Evolutionary conservation across 1,140 invertebrate species (phyloP), one percentile per base, ranked within the genome.

Genomic region (Drosophila bocqueti): DNA sequence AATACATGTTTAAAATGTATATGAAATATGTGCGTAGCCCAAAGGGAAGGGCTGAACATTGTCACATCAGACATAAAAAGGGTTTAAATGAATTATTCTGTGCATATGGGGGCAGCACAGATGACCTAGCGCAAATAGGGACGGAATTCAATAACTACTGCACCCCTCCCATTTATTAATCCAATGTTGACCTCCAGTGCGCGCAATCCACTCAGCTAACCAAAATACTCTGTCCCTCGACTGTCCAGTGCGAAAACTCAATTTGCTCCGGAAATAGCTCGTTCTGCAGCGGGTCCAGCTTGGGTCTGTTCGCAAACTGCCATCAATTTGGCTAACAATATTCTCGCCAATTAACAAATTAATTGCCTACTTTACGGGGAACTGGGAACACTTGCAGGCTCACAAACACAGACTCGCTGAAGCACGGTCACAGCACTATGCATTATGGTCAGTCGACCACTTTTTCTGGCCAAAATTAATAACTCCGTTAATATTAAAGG

Each of bases 291-390:
- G 16, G 38, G 36, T 31, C 42, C 16, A 49, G 13, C 21, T 26
- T 31, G 57, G 16, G 16, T 9, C 38, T 61, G 62, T 18, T 75
- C 66, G 79, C 67, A 69, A 64, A 82, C 49, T 85, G 75, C 75
- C 83, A 67, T 76, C 83, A 82, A 86, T 86, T 85, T 75, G 69
- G 18, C 83, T 59, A 76, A 86, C 79, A 72, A 76, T 87, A 82
- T 85, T 82, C 75, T 65, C 69, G 83, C 60, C 83, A 86, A 86
- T 86, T 86, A 86, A 83, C 83, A 86, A 86, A 86, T 86, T 86
- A 87, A 86, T 86, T 86, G 79, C 76, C 79, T 86, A 86, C 79
- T 86, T 86, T 86, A 71, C 64, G 18, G 83, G 63, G 65, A 72
- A 69, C 71, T 45, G 76, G 71, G 65, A 65, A 75, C 76, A 75